Evolutionary conservation across 30 jellyfish, hydroid and myxozoan genomes (phyloP).

Genomic region (Rhopilema esculentum): DNA sequence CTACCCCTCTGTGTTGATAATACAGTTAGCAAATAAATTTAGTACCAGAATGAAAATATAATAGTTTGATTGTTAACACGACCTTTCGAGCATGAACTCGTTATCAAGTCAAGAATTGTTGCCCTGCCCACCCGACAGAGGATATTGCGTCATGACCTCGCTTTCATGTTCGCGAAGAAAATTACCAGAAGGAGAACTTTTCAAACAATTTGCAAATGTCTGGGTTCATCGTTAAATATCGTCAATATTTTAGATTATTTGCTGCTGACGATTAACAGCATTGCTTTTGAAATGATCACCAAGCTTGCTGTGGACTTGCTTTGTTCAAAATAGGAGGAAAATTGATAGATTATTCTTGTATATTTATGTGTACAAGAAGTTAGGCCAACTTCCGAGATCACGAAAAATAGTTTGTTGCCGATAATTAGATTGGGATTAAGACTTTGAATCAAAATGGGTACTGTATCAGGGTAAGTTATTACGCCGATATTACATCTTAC

Average conservation of each 20-base stretch:
- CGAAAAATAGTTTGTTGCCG: neutral
- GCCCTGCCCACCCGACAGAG: too few species aligned
- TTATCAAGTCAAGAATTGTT: too few species aligned
- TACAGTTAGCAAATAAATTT: too few species aligned
- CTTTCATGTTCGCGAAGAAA: neutral
- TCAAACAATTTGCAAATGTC: neutral
- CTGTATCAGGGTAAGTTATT: constrained; percentile 13
- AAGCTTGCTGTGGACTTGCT: neutral
- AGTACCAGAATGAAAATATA: too few species aligned
- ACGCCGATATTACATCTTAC: neutral
- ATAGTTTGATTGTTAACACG: too few species aligned
- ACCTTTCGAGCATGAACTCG: too few species aligned
- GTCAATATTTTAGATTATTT: neutral
- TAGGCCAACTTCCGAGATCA: neutral
- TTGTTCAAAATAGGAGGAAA: neutral
- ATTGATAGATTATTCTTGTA: neutral
- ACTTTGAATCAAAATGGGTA: neutral
- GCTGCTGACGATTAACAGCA: neutral
- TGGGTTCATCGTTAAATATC: neutral
- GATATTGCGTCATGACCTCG: neutral
- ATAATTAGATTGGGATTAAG: too few species aligned
- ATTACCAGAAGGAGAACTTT: neutral
- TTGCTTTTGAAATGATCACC: neutral
- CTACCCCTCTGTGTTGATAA: too few species aligned
- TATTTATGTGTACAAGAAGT: neutral